phyloP scores from a whole-genome alignment of 2,888 invertebrate species.

The Drosophila borealis region DNA sequence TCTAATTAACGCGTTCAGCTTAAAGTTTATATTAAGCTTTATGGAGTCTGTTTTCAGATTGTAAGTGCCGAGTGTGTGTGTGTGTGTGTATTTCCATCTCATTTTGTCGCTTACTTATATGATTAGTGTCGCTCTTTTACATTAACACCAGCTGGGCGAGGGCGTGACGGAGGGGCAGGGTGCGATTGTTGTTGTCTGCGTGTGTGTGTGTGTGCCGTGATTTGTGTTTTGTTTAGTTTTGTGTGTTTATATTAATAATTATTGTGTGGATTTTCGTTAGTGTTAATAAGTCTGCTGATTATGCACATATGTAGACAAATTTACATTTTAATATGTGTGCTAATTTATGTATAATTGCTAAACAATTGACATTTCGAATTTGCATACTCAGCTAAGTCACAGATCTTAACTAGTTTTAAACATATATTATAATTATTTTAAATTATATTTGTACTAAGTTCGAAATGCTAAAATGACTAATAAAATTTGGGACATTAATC shows the following conservation, averaged over 20 bases:
- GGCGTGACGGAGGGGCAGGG: neutral
- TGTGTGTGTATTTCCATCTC: constrained; percentile 37
- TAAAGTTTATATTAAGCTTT: constrained; percentile 23
- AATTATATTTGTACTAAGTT: constrained; percentile 6
- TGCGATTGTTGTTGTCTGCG: constrained; percentile 9
- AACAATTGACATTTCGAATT: constrained; percentile 51
- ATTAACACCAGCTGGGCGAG: constrained; percentile 15
- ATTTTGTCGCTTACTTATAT: constrained; percentile 23
- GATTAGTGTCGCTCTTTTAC: constrained; percentile 53
- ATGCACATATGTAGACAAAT: neutral
- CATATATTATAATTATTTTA: neutral
- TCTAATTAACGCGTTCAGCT: constrained; percentile 72
- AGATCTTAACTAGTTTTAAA: neutral
- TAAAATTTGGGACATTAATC: constrained; percentile 22
- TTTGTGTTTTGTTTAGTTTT: constrained; percentile 31
- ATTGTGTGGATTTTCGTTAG: constrained; percentile 29
- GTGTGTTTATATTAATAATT: constrained; percentile 52
- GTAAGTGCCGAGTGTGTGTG: constrained; percentile 26
- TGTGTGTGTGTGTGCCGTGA: neutral
- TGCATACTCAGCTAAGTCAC: constrained; percentile 26
- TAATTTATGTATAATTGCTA: constrained; percentile 45
- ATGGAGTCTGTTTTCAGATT: constrained; percentile 18
- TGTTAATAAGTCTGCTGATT: constrained; percentile 18
- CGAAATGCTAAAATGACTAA: constrained; percentile 14
- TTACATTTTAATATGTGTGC: constrained; percentile 18